Base-by-base conservation (phyloP, 2,113 vertebrate genomes). In the Herpetotheres cachinnans region DNA sequence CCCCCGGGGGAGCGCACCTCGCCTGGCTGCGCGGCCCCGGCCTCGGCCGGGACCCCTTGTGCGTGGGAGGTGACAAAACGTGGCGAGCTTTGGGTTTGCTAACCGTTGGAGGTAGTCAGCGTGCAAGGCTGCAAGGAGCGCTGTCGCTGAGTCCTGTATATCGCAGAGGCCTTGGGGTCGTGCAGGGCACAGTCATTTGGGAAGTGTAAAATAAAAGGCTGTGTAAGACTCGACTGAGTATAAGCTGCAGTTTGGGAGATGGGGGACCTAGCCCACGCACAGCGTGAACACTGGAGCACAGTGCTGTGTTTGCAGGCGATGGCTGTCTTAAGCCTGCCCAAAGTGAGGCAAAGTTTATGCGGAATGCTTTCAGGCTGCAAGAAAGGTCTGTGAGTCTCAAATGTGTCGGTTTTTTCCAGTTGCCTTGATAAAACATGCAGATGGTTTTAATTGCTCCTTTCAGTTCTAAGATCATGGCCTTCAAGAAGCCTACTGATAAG, bases 71-170 rank as follows among this genome's bases (percentile, higher is more conserved):
- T 42, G 34, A 25, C 44, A 5, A 19, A 38, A 40, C 1, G 67
- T 29, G 63, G 13, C 21, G 3, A 13, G 56, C 13, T 38, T 30
- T 26, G 47, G 58, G n/a, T 40, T 21, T 47, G 49, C 11, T 61
- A 6, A 4, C 27, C 0, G 13, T 12, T 3, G 21, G 36, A 63
- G 6, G 24, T 19, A 22, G 17, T 5, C 3, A 21, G 71, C 1
- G 20, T 59, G 54, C 13, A 6, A 22, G 19, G 8, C 30, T 16
- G 61, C 15, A 2, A 49, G 14, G 18, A 32, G 26, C 0, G 6
- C 21, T 55, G 42, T 5, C 0, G 4, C 18, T 1, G 27, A 9
- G 47, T 1, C 8, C 4, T 3, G 0, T 7, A 0, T 13, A 7
- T 14, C 30, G 1, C 7, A 6, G 36, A 19, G 18, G 36, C 6